Conservation (phyloP, 2,797 vertebrate genomes). For the Falco concolor region DNA sequence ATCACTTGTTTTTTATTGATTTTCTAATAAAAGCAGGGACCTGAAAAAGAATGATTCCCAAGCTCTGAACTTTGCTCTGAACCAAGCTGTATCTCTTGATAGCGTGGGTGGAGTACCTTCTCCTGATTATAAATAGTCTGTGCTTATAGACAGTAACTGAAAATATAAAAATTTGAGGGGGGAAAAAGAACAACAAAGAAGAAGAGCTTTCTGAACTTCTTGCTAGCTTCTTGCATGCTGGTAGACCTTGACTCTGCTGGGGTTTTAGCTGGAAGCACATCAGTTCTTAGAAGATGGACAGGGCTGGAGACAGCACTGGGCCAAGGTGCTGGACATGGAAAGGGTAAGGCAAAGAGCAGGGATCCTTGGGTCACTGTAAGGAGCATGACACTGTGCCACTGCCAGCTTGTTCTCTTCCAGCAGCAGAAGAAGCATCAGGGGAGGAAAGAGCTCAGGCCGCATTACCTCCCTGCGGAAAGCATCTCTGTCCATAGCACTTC, state of each 20-base stretch:
- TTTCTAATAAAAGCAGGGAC: neutral
- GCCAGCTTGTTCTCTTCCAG: neutral
- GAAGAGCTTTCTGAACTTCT: neutral
- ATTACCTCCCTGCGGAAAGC: neutral
- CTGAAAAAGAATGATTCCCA: neutral
- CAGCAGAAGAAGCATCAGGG: neutral
- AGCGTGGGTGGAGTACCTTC: neutral
- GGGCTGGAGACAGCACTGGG: neutral
- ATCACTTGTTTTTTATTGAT: neutral
- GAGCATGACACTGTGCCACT: fast-evolving
- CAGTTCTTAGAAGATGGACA: neutral
- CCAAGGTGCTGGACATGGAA: neutral
- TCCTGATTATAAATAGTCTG: conserved; percentile 8
- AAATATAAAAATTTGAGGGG: neutral
- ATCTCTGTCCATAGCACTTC: neutral
- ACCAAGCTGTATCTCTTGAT: neutral
- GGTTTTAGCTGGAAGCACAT: neutral
- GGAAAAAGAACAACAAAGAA: neutral
- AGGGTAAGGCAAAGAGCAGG: neutral
- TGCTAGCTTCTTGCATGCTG: neutral
- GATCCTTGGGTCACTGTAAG: neutral
- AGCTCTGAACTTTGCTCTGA: neutral
- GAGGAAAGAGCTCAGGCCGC: neutral
- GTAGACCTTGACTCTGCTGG: neutral
- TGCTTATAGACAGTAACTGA: neutral